phyloP scores from a whole-genome alignment of 2,888 invertebrate genomes.

The Diaphora mendica region DNA sequence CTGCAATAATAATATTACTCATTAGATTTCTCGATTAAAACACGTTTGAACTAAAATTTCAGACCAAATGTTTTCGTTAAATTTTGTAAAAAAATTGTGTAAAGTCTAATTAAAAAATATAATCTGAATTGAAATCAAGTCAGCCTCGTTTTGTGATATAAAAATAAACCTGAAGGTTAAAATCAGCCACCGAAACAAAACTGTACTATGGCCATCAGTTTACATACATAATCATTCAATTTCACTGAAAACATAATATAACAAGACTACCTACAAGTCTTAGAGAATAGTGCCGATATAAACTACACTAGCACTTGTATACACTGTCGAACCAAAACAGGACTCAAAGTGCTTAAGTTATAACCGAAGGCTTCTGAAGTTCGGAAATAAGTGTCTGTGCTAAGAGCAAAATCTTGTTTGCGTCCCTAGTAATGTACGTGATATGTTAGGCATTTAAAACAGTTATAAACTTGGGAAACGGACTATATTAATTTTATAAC shows the following conservation, averaged over 20 bases:
- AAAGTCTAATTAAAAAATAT: neutral
- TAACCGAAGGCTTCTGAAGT: conserved; percentile 30
- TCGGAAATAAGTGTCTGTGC: conserved; percentile 6
- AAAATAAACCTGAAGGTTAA: conserved; percentile 16
- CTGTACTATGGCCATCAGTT: neutral
- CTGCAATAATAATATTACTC: too few species aligned
- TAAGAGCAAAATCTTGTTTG: conserved; percentile 25
- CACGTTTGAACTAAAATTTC: too few species aligned
- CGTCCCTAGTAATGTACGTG: conserved; percentile 3
- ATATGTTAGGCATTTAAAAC: conserved; percentile 3
- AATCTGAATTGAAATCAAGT: neutral
- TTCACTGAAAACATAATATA: neutral
- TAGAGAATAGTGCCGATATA: conserved; percentile 4
- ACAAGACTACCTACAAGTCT: neutral
- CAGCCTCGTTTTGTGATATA: neutral
- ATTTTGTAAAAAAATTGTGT: too few species aligned
- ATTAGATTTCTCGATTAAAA: too few species aligned
- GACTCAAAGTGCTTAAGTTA: conserved; percentile 32
- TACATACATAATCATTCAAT: neutral
- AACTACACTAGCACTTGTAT: conserved; percentile 20
- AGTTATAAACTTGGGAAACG: neutral
- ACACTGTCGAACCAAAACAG: conserved; percentile 22
- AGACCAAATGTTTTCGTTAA: too few species aligned
- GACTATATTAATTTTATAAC: neutral
- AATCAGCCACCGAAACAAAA: conserved; percentile 14